These are phyloP conservation scores for Argyrosomus regius DNA, from an alignment of 2,797 vertebrate genomes.

Conservation along the genomic window DNA sequence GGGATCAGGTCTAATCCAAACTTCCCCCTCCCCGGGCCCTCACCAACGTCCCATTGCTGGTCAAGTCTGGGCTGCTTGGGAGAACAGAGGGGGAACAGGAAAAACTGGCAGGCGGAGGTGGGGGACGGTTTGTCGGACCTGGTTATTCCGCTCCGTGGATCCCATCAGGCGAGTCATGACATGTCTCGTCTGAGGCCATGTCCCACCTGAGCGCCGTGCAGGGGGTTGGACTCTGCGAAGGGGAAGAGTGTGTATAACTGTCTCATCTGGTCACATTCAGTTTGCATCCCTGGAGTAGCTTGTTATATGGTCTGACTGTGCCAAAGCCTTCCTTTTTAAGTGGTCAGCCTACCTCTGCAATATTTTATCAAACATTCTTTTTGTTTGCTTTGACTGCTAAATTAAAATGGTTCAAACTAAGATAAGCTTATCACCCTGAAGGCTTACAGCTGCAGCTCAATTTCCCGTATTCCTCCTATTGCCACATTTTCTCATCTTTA, in stretches of 20 bases:
- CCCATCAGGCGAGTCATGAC: conserved; percentile 79
- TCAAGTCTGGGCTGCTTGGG: conserved; percentile 58
- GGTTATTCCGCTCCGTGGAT: conserved; percentile 81
- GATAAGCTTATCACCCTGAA: conserved; percentile 68
- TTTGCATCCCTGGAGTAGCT: conserved; percentile 61
- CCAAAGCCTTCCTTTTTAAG: conserved; percentile 36
- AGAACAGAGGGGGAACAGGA: conserved; percentile 41
- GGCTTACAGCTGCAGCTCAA: conserved; percentile 62
- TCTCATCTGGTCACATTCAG: conserved; percentile 78
- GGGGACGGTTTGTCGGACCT: conserved; percentile 80
- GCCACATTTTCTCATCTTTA: conserved; percentile 52
- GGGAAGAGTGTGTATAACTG: conserved; percentile 69
- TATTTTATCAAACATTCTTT: conserved; percentile 60
- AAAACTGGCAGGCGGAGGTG: conserved; percentile 69
- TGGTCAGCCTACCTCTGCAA: conserved; percentile 56
- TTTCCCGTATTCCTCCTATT: conserved; percentile 56
- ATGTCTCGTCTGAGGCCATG: conserved; percentile 72
- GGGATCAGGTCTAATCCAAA: conserved; percentile 81
- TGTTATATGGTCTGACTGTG: conserved; percentile 53
- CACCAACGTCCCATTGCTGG: conserved; percentile 52
- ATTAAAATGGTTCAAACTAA: conserved; percentile 61
- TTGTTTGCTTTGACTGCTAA: conserved; percentile 65
- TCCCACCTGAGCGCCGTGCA: conserved; percentile 74
- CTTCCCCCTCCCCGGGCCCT: conserved; percentile 41
- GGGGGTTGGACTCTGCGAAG: conserved; percentile 57